These are phyloP conservation scores for Brotogeris chrysoptera DNA, from an alignment of 2,797 vertebrate species.

Conservation along the genomic window DNA sequence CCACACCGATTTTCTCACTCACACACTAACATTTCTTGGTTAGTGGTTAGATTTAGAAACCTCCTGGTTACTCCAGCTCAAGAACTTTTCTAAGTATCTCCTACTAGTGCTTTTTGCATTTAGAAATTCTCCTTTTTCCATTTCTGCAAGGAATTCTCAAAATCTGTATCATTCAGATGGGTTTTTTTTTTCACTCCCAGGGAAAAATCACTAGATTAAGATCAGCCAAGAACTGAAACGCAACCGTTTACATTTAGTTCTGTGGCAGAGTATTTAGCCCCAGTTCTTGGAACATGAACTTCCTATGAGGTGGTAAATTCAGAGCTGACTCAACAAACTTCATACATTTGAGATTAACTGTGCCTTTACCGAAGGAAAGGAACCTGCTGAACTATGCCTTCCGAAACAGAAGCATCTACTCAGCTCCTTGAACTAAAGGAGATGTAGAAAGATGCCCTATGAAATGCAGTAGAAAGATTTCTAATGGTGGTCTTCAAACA, in stretches of 20 bases:
- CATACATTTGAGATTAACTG: not conserved
- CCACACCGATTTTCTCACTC: not conserved
- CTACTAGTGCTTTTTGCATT: not conserved
- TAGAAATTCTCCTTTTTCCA: not conserved
- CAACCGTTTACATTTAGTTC: not conserved
- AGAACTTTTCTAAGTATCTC: not conserved
- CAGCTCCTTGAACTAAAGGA: not conserved
- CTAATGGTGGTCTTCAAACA: not conserved
- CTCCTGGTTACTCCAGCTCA: not conserved
- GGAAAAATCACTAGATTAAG: not conserved
- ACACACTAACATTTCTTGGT: not conserved
- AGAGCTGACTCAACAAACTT: slow-evolving; percentile 36
- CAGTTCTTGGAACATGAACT: slow-evolving; percentile 33
- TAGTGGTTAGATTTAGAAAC: not conserved
- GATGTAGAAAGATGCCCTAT: not conserved
- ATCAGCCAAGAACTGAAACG: not conserved
- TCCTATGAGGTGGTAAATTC: slow-evolving; percentile 8
- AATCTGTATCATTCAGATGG: not conserved
- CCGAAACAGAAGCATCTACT: not conserved
- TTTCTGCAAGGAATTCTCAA: not conserved
- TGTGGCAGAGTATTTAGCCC: not conserved
- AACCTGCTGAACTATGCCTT: not conserved
- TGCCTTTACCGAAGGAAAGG: not conserved
- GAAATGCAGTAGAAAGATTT: not conserved
- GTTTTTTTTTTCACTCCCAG: not conserved